Evolutionary conservation across 35 echinoderm and acorn worm genomes (phyloP).

Genomic region (Heliocidaris tuberculata): DNA sequence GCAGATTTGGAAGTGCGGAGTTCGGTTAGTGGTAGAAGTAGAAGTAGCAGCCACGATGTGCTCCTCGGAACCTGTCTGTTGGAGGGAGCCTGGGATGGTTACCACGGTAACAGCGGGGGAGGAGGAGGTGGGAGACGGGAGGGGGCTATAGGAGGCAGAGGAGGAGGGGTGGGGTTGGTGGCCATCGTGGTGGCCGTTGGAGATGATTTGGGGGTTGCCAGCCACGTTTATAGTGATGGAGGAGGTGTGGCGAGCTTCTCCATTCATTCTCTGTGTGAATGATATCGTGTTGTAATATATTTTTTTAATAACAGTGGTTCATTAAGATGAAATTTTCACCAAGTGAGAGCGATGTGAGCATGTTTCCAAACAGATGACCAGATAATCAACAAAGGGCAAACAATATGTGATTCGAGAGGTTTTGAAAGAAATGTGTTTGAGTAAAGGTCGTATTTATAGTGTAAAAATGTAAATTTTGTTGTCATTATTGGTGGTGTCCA

Average conservation of each 20-base stretch:
- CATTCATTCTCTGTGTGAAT: conserved; percentile 7
- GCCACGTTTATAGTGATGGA: conserved; percentile 37
- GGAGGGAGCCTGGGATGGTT: conserved; percentile 34
- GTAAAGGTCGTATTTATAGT: background rate
- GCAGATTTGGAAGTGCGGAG: conserved; percentile 53
- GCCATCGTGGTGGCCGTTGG: conserved; percentile 34
- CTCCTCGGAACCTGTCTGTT: conserved; percentile 29
- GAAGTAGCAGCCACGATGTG: background rate
- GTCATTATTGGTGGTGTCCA: background rate
- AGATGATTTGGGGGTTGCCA: background rate
- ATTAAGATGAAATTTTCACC: background rate
- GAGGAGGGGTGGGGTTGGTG: background rate
- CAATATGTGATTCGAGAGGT: background rate
- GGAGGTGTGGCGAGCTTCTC: background rate
- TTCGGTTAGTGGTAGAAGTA: conserved; percentile 26
- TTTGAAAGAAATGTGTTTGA: background rate
- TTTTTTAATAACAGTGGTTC: background rate
- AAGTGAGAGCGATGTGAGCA: background rate
- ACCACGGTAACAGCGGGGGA: background rate
- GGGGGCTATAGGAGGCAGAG: conserved; percentile 17
- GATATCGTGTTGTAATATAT: background rate
- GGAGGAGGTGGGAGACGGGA: conserved; percentile 15
- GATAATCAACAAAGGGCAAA: background rate
- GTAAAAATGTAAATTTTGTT: background rate
- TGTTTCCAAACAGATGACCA: background rate